Percentiles rank a stretch among this genome's conserved stretches.
phyloP scores from a whole-genome alignment of 2,113 vertebrate species.

The Melospiza georgiana region DNA sequence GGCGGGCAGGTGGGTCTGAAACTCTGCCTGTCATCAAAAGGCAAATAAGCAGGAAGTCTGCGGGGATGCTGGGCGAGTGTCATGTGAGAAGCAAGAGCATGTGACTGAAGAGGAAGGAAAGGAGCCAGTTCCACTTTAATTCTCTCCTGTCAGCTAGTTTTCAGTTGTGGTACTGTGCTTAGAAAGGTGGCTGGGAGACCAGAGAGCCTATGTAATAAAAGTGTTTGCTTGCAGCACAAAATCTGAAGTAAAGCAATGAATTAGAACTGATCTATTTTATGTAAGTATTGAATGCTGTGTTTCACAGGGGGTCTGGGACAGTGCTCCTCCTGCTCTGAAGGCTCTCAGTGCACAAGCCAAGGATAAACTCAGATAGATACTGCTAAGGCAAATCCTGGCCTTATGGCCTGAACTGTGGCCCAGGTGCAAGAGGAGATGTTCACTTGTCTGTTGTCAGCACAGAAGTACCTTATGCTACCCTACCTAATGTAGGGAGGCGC shows the following conservation, averaged over 20 bases:
- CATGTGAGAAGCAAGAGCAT: no score
- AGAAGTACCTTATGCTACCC: not conserved
- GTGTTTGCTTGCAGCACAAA: not conserved
- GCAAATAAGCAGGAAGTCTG: not conserved
- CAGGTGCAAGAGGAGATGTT: not conserved
- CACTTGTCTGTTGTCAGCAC: not conserved
- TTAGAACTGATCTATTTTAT: not conserved
- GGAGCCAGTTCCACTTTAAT: not conserved
- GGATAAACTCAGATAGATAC: not conserved
- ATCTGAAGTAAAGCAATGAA: not conserved
- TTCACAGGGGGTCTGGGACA: not conserved
- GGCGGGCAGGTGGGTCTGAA: not conserved
- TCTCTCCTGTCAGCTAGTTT: not conserved
- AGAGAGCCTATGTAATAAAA: not conserved
- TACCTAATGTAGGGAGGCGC: no score
- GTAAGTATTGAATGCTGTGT: not conserved
- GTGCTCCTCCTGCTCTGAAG: not conserved
- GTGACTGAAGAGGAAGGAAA: no score
- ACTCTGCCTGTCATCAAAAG: not conserved
- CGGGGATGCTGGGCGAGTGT: not conserved
- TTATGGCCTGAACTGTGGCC: not conserved
- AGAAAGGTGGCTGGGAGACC: not conserved
- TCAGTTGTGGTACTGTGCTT: not conserved
- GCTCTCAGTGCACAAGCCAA: not conserved
- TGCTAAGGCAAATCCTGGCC: not conserved